These are phyloP conservation scores for Drosophila fuyamai DNA, from an alignment of 1,140 invertebrate genomes.

Conservation along the genomic window DNA sequence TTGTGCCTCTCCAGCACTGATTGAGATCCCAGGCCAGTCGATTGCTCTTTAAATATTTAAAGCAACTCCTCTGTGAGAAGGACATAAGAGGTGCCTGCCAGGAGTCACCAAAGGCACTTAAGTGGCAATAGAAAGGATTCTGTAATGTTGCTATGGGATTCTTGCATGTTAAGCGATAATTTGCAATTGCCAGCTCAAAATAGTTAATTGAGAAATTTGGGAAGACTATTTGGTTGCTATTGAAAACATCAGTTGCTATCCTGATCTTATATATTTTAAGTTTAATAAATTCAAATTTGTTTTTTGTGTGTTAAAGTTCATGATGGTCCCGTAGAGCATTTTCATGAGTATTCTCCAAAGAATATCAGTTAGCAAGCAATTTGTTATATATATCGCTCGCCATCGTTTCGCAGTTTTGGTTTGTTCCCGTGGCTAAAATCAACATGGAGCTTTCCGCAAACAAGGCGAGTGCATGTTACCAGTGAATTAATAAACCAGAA, in stretches of 20 bases:
- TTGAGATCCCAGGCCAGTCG: constrained; percentile 42
- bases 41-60: constrained; percentile 66
- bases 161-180: background rate
- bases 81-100: constrained; percentile 23
- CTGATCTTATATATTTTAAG: too few species aligned
- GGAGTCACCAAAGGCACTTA: constrained; percentile 31
- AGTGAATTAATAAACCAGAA: constrained; percentile 74
- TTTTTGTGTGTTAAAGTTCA: too few species aligned
- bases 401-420: constrained; percentile 2
- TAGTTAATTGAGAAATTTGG: background rate
- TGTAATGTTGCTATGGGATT: background rate
- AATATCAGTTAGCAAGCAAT: constrained; percentile 10
- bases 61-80: constrained; percentile 18
- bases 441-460: constrained; percentile 44
- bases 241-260: too few species aligned
- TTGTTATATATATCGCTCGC: background rate
- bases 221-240: too few species aligned
- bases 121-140: constrained; percentile 10
- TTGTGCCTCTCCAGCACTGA: constrained; percentile 56
- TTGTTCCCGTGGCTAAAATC: constrained; percentile 40
- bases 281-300: background rate
- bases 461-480: constrained; percentile 70
- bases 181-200: background rate
- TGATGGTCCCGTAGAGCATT: too few species aligned
- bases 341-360: constrained; percentile 6